phyloP scores from a whole-genome alignment of 1,140 invertebrate genomes.

The Charaxes varanes region DNA sequence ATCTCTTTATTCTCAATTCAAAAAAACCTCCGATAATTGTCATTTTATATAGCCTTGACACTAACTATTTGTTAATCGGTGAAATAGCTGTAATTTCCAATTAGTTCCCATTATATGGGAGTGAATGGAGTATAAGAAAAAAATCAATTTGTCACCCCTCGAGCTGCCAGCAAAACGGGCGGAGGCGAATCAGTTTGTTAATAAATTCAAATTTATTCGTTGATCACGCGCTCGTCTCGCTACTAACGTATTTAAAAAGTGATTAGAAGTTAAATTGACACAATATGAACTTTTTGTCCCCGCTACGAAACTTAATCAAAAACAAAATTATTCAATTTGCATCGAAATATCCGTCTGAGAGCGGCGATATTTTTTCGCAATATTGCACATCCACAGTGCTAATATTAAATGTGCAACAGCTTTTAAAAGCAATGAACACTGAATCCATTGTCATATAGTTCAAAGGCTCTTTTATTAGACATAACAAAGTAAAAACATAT shows the following conservation, averaged over 20 bases:
- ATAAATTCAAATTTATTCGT: constrained; percentile 73
- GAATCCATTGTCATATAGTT: no score
- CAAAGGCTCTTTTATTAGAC: no score
- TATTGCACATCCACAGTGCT: neutral
- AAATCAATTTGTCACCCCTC: constrained; percentile 66
- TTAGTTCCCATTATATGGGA: constrained; percentile 16
- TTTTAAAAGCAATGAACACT: no score
- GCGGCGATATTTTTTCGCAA: constrained; percentile 1
- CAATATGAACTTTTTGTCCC: constrained; percentile 71
- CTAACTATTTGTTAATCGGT: constrained; percentile 1
- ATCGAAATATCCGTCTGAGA: constrained; percentile 28
- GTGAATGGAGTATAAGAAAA: constrained; percentile 34
- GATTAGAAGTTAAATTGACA: constrained; percentile 72
- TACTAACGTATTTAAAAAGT: constrained; percentile 71
- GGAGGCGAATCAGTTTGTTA: constrained; percentile 61
- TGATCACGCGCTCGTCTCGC: constrained; percentile 54
- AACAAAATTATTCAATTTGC: constrained; percentile 67
- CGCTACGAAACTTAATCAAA: constrained; percentile 51
- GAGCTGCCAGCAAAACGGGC: constrained; percentile 52
- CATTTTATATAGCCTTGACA: no score
- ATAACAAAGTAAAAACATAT: no score
- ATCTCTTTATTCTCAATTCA: no score
- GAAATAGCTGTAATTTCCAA: constrained; percentile 3
- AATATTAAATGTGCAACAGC: no score
- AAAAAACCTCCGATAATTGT: no score